Base-by-base conservation (phyloP, 2,797 vertebrate genomes). In the Hapalemur alaotrensis region DNA sequence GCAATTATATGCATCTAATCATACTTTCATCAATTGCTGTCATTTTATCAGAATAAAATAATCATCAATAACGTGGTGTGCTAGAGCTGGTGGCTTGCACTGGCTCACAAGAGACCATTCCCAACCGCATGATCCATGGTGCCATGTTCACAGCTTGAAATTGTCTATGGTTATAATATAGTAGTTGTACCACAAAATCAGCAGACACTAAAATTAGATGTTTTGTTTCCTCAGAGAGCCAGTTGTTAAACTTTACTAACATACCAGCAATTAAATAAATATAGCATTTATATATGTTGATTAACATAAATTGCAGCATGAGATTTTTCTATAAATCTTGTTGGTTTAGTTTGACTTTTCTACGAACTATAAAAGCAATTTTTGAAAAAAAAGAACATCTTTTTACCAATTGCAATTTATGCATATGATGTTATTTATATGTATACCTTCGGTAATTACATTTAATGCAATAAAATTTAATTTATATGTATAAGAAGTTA, bases 381-480 rank as follows among this genome's bases (percentile, higher is more conserved):
- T 88, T 93, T 72, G 23, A 54, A 73, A 70, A 90, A 75, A 32
- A 25, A n/a, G 57, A 10, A 57, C 8, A 57, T 22, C 3, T 73
- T 88, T 78, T 14, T 57, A 89, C 13, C 3, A 61, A 50, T 63
- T 80, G 13, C 2, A 79, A 63, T 46, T 86, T 46, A 52, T 61
- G 0, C 13, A 32, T 85, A 14, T 70, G 30, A 70, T 52, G 5
- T 67, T 79, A 48, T 52, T 88, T 78, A 32, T 14, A 67, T 52
- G 8, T 46, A 52, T 87, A 94, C 54, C 13, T 52, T 67, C 84
- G 5, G 23, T 63, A 57, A 28, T 30, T 38, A 70, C 12, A 52
- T 52, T 63, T 76, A 63, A 10, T 81, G 11, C 3, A 91, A 87
- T 78, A 83, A 65, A 63, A 65, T 78, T 38, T 61, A 80, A 91